A percentile compares a stretch with the other conserved stretches of the same genome.
These are phyloP conservation scores for Acleris literana DNA, from an alignment of 2,888 invertebrate species.

Conservation along the genomic window DNA sequence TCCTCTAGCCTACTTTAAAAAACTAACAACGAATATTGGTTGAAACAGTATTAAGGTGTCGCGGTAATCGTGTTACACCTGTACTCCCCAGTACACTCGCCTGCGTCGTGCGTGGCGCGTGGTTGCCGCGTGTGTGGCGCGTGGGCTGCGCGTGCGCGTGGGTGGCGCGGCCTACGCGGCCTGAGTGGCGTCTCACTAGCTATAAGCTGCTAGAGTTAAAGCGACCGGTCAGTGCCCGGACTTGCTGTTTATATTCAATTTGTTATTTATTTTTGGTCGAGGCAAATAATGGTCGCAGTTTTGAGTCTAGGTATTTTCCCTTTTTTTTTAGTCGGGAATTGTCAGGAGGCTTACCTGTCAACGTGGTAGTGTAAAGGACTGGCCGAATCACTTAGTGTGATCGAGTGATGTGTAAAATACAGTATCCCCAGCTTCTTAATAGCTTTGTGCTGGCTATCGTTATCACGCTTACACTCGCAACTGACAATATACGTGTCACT, in stretches of 20 bases:
- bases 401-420: neutral
- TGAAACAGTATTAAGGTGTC: conserved; percentile 29
- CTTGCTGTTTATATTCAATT: conserved; percentile 40
- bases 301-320: conserved; percentile 14
- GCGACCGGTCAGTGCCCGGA: conserved; percentile 52
- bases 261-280: conserved; percentile 36
- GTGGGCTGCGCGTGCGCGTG: neutral
- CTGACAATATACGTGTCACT: too few relatives aligned
- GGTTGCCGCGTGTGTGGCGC: neutral
- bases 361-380: conserved; percentile 9
- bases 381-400: conserved; percentile 15
- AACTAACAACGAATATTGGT: conserved; percentile 34
- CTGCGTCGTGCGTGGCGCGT: neutral
- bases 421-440: too few relatives aligned
- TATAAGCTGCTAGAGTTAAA: conserved; percentile 47
- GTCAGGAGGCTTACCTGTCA: conserved; percentile 13
- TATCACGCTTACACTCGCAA: too few relatives aligned
- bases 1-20: conserved; percentile 24
- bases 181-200: conserved; percentile 45
- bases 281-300: conserved; percentile 20
- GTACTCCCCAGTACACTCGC: neutral
- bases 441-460: too few relatives aligned
- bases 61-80: conserved; percentile 6
- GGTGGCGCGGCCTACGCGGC: conserved; percentile 1
- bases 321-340: conserved; percentile 8